These are phyloP conservation scores for Spodoptera littoralis DNA, from an alignment of 2,888 invertebrate genomes.

Conservation along the genomic window DNA sequence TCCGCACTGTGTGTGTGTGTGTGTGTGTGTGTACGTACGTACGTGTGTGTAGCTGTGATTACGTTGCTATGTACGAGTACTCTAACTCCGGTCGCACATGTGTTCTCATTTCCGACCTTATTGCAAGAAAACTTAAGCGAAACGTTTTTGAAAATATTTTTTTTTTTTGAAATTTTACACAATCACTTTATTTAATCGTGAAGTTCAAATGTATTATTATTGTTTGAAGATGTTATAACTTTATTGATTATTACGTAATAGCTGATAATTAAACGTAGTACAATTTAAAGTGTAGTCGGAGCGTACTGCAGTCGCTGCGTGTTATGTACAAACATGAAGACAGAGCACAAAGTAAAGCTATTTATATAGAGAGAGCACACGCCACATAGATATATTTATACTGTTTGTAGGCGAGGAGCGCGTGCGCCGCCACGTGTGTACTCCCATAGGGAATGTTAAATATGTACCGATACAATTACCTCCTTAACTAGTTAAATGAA, in stretches of 20 bases:
- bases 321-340: conserved; percentile 47
- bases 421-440: conserved; percentile 2
- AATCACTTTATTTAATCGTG: conserved; percentile 57
- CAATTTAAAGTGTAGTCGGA: conserved; percentile 66
- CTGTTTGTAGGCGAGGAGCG: conserved; percentile 30
- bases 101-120: conserved; percentile 59
- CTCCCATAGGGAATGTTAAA: conserved; percentile 15
- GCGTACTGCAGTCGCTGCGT: conserved; percentile 61
- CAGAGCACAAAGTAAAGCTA: conserved; percentile 55
- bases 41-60: conserved; percentile 54
- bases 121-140: conserved; percentile 52
- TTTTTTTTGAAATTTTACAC: conserved; percentile 70
- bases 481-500: conserved; percentile 39
- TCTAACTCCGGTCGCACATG: conserved; percentile 44
- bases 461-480: conserved; percentile 46
- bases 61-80: conserved; percentile 48
- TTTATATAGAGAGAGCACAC: conserved; percentile 57
- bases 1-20: too few species aligned
- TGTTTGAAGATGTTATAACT: conserved; percentile 53
- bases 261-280: conserved; percentile 71
- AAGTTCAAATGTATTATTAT: conserved; percentile 38
- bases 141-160: conserved; percentile 65
- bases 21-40: too few species aligned
- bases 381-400: conserved; percentile 44
- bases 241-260: conserved; percentile 62